phyloP scores from a whole-genome alignment of 2,797 vertebrate species.

The Bovichtus diacanthus region DNA sequence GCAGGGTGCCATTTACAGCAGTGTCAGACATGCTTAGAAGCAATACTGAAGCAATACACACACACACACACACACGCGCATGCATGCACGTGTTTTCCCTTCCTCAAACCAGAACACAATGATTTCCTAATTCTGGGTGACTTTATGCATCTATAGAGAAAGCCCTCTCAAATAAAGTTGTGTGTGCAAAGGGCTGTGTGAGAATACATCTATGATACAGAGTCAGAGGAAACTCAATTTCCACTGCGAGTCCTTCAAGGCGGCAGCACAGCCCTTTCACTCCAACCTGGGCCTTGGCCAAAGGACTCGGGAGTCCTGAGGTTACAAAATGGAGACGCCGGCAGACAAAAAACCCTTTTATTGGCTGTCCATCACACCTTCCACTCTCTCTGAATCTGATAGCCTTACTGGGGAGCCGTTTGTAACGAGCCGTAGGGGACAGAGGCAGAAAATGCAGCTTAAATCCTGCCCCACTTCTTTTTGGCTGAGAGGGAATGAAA shows the following conservation, averaged over 20 bases:
- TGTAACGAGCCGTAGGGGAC: conserved; percentile 29
- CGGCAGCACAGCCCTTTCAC: conserved; percentile 68
- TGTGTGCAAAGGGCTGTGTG: background rate
- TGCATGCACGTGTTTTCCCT: conserved; percentile 1
- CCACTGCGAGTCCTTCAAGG: conserved; percentile 52
- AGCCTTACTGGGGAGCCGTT: conserved; percentile 58
- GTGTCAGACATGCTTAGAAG: conserved; percentile 48
- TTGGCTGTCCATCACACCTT: conserved; percentile 78
- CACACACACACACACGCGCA: background rate
- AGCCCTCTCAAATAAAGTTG: background rate
- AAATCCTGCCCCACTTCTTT: conserved; percentile 59
- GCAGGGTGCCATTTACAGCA: conserved; percentile 59
- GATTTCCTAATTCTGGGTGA: conserved; percentile 22
- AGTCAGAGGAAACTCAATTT: conserved; percentile 50
- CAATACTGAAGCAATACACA: conserved; percentile 27
- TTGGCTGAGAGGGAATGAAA: conserved; percentile 16
- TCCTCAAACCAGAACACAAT: conserved; percentile 6
- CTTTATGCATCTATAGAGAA: background rate
- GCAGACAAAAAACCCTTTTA: conserved; percentile 81
- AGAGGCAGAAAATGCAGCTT: conserved; percentile 46
- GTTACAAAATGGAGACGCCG: conserved; percentile 80
- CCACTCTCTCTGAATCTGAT: conserved; percentile 74
- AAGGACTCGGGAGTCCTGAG: conserved; percentile 75
- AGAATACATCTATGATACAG: conserved; percentile 8
- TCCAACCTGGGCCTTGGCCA: conserved; percentile 72